Conservation (phyloP, 2,797 vertebrate genomes). For the Coreius guichenoti region DNA sequence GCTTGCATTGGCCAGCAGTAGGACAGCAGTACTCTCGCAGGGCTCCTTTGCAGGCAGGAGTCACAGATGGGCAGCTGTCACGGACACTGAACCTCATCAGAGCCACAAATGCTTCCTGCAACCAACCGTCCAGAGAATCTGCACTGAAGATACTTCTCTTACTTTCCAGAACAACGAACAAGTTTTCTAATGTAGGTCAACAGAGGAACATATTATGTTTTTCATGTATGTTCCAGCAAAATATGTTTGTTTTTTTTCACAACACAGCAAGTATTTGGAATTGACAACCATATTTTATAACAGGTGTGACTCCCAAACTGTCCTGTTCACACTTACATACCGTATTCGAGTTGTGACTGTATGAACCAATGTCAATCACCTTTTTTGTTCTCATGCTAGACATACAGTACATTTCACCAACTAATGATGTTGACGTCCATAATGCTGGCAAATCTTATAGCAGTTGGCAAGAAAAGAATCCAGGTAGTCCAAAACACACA, state of each 20-base stretch:
- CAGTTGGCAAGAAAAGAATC: not conserved
- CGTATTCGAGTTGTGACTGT: not conserved
- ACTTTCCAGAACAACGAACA: not conserved
- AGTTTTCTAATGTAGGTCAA: not conserved
- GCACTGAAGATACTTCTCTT: not conserved
- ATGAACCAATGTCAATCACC: not conserved
- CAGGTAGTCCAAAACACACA: too few relatives aligned
- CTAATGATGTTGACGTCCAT: not conserved
- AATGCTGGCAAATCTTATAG: not conserved
- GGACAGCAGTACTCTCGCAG: conserved; percentile 55
- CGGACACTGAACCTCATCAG: conserved; percentile 53
- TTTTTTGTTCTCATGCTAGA: not conserved
- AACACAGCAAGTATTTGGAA: not conserved
- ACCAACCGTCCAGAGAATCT: not conserved
- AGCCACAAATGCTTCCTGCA: conserved; percentile 4
- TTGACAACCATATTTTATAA: not conserved
- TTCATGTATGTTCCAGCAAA: not conserved
- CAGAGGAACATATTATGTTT: not conserved
- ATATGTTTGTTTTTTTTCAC: not conserved
- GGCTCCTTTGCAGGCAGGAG: conserved; percentile 49
- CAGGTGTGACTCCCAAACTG: not conserved
- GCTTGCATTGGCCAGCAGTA: conserved; percentile 41
- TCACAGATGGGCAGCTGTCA: conserved; percentile 69
- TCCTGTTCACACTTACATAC: not conserved
- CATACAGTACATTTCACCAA: not conserved